Conservation (phyloP, 2,888 invertebrate genomes). For the Notodonta dromedarius region DNA sequence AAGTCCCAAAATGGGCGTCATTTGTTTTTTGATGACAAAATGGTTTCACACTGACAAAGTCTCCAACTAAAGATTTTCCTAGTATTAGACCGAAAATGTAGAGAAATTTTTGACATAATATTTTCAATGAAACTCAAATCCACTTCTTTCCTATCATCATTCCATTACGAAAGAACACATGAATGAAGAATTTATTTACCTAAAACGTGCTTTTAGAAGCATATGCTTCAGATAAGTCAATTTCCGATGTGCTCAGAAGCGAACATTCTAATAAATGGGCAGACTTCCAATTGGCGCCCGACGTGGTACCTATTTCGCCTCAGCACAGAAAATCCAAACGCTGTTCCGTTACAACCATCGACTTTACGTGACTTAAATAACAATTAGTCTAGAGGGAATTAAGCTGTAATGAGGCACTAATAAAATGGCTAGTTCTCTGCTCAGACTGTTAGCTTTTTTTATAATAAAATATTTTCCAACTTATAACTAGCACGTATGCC, state of each 20-base stretch:
- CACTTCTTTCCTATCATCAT: background rate
- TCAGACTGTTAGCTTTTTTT: background rate
- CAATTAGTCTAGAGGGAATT: constrained; percentile 27
- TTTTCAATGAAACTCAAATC: background rate
- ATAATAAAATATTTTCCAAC: no score
- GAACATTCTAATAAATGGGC: constrained; percentile 28
- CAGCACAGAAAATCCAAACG: constrained; percentile 19
- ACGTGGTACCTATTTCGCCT: constrained; percentile 23
- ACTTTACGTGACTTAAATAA: constrained; percentile 35
- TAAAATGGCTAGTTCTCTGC: constrained; percentile 13
- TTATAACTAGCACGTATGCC: no score
- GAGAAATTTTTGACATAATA: no score
- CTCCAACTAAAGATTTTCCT: no score
- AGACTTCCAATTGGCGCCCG: constrained; percentile 39
- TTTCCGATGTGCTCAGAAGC: constrained; percentile 28
- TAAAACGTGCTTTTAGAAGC: constrained; percentile 3
- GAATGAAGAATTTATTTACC: background rate
- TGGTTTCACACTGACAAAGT: no score
- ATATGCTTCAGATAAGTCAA: constrained; percentile 34
- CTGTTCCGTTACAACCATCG: constrained; percentile 25
- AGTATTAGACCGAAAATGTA: no score
- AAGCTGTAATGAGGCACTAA: constrained; percentile 24
- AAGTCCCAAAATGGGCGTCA: background rate
- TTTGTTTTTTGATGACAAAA: background rate
- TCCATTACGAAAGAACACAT: background rate